phyloP scores from a whole-genome alignment of 2,797 vertebrate genomes.

The Ptychadena robeensis region DNA sequence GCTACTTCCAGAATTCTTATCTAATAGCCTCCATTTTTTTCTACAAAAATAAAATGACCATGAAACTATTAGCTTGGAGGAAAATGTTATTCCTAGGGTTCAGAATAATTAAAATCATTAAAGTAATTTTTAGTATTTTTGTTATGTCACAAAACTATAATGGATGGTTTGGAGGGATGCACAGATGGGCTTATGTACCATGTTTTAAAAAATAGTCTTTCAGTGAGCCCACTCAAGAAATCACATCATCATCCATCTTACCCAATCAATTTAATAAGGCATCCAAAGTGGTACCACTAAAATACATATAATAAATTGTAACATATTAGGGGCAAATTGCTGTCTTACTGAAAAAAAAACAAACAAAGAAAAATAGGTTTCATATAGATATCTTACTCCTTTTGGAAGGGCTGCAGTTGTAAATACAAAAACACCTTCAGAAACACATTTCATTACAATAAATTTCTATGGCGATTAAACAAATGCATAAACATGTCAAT shows the following conservation, averaged over 20 bases:
- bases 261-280: constrained; percentile 20
- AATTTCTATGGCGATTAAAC: too few relatives aligned
- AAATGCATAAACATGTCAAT: too few relatives aligned
- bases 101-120: constrained; percentile 58
- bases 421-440: not conserved
- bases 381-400: not conserved
- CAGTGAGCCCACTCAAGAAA: not conserved
- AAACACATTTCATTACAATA: not conserved
- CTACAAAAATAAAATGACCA: constrained; percentile 44
- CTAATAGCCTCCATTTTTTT: constrained; percentile 53
- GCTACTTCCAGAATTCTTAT: constrained; percentile 53
- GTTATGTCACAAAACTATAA: constrained; percentile 47
- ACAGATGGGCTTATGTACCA: constrained; percentile 44
- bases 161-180: constrained; percentile 37
- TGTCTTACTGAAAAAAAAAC: not conserved
- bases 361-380: not conserved
- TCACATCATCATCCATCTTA: constrained; percentile 3
- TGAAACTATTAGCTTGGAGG: constrained; percentile 23
- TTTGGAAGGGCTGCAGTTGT: not conserved
- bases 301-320: constrained; percentile 8
- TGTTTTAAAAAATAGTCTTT: constrained; percentile 8
- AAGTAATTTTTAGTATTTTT: constrained; percentile 57
- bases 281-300: constrained; percentile 6
- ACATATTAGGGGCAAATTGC: not conserved
- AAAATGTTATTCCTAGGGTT: constrained; percentile 37